Percentiles rank a stretch among this genome's conserved stretches.
phyloP scores from a whole-genome alignment of 1,140 invertebrate species.

The Drosophila eugracilis region DNA sequence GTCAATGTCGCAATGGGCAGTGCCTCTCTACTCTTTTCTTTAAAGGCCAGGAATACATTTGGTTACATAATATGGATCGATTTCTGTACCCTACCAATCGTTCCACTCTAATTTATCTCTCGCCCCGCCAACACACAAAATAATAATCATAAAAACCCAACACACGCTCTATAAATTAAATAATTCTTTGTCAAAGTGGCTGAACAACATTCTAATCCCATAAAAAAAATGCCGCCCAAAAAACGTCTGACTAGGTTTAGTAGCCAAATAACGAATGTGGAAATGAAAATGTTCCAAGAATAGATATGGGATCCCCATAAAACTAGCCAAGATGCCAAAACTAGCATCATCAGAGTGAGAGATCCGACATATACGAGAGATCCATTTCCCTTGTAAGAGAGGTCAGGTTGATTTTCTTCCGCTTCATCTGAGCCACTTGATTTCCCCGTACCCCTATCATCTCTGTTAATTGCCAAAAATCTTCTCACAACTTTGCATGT shows the following conservation, averaged over 20 bases:
- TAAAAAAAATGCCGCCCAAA: slow-evolving; percentile 69
- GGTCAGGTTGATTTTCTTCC: slow-evolving; percentile 34
- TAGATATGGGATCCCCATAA: slow-evolving; percentile 39
- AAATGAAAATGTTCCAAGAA: slow-evolving; percentile 50
- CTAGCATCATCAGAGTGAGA: background rate
- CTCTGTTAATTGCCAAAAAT: slow-evolving; percentile 21
- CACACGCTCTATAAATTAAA: slow-evolving; percentile 73
- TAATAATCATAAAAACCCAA: slow-evolving; percentile 47
- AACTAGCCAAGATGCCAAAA: slow-evolving; percentile 21
- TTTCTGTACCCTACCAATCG: slow-evolving; percentile 15
- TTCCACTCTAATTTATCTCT: slow-evolving; percentile 61
- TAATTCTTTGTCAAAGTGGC: slow-evolving; percentile 68
- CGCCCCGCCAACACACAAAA: slow-evolving; percentile 54
- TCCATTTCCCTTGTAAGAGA: slow-evolving; percentile 20
- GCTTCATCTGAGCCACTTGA: slow-evolving; percentile 33
- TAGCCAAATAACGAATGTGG: slow-evolving; percentile 49
- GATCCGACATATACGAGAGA: background rate
- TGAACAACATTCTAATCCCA: slow-evolving; percentile 77
- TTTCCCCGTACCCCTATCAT: slow-evolving; percentile 24
- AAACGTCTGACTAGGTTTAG: slow-evolving; percentile 10
- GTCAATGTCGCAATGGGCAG: slow-evolving; percentile 78
- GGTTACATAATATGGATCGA: slow-evolving; percentile 57
- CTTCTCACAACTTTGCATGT: slow-evolving; percentile 70
- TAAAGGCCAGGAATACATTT: slow-evolving; percentile 23
- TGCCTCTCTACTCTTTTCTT: slow-evolving; percentile 14